phyloP scores from a whole-genome alignment of 1,140 invertebrate genomes.

The Sesamia nonagrioides region DNA sequence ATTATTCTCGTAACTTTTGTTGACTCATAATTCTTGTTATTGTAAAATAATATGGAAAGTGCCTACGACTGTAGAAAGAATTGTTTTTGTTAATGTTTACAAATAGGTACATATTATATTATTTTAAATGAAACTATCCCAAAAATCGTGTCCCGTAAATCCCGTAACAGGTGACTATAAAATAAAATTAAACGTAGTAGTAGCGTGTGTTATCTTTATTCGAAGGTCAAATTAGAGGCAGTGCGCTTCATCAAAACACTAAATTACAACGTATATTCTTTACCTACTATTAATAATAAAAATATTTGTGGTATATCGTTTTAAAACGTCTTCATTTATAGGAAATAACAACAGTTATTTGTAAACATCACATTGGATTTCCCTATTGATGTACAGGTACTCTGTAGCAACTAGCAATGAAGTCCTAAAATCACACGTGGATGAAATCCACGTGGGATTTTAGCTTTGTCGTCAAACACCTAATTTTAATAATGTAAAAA shows the following conservation, averaged over 20 bases:
- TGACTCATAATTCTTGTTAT: background rate
- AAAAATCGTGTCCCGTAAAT: background rate
- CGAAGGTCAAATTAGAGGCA: slow-evolving; percentile 58
- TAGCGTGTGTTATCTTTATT: slow-evolving; percentile 55
- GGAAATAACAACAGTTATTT: background rate
- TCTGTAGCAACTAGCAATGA: background rate
- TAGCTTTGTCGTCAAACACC: background rate
- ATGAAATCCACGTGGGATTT: background rate
- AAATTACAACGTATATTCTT: background rate
- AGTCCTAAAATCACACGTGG: background rate
- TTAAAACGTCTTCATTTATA: background rate
- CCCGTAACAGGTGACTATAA: slow-evolving; percentile 12
- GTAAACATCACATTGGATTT: background rate
- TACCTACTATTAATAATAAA: background rate
- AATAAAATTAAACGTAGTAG: slow-evolving; percentile 44
- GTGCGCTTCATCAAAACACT: background rate
- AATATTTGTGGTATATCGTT: background rate
- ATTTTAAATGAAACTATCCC: background rate
- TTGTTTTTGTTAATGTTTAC: too few relatives aligned
- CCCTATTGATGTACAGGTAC: background rate
- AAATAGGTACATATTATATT: background rate
- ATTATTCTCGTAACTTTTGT: background rate
- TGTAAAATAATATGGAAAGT: background rate
- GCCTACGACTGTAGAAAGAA: too few relatives aligned
- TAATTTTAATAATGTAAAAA: too few relatives aligned